Evolutionary conservation across 2,113 vertebrate genomes (phyloP).

Genomic region (Actenoides lindsayi): DNA sequence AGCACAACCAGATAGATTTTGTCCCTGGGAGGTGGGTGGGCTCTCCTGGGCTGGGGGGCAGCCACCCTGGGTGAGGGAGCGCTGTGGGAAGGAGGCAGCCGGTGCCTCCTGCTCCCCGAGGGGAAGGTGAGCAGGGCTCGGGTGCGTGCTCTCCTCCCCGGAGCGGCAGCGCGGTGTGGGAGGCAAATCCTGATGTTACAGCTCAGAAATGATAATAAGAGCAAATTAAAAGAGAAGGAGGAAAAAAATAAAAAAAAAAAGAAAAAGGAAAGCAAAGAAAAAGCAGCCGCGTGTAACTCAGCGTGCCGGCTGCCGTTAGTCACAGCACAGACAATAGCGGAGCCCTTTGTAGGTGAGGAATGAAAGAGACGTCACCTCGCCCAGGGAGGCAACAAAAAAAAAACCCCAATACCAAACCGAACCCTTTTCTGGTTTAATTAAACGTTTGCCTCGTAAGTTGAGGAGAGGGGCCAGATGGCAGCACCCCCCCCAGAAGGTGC

Average conservation of each 20-base stretch:
- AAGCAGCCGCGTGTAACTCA: not conserved
- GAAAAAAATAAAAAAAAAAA: too few relatives aligned
- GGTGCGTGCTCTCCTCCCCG: not conserved
- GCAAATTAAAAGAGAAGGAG: not conserved
- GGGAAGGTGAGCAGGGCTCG: not conserved
- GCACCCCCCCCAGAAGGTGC: not conserved
- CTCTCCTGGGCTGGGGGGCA: not conserved
- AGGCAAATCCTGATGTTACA: conserved; percentile 34
- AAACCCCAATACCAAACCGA: not conserved
- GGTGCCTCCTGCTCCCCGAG: not conserved
- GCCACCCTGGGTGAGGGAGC: rapidly evolving
- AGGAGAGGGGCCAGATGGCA: not conserved
- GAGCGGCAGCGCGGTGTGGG: conserved; percentile 20
- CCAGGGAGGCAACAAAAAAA: not conserved
- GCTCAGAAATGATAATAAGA: conserved; percentile 39
- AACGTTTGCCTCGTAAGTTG: rapidly evolving
- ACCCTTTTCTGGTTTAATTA: not conserved
- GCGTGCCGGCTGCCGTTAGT: not conserved
- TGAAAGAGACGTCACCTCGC: not conserved
- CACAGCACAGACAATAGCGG: not conserved
- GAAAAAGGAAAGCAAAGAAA: not conserved
- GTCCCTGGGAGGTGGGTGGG: not conserved
- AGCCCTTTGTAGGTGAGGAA: not conserved
- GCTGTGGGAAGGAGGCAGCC: not conserved
- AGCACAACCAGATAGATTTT: not conserved